These are phyloP conservation scores for Eulemur rufifrons DNA, from an alignment of 2,113 vertebrate species.

Conservation along the genomic window DNA sequence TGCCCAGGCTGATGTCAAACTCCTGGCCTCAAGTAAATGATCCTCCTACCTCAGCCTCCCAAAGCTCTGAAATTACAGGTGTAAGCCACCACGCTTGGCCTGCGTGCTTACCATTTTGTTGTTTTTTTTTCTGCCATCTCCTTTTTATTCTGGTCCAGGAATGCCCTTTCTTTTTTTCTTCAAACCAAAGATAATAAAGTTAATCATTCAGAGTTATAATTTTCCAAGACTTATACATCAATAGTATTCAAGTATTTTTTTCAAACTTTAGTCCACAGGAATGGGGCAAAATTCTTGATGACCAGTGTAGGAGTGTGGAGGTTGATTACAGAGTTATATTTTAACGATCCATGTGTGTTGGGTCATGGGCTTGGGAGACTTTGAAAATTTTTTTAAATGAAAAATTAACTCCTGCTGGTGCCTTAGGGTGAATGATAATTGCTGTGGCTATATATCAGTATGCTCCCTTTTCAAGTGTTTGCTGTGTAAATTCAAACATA, in stretches of 20 bases:
- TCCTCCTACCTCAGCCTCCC: too few species aligned
- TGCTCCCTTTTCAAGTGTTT: neutral
- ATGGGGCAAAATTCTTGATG: neutral
- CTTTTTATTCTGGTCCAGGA: neutral
- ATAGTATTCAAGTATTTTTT: neutral
- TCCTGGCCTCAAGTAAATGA: too few species aligned
- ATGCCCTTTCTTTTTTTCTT: conserved; percentile 52
- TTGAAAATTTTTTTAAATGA: neutral
- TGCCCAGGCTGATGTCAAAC: too few species aligned
- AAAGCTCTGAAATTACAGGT: too few species aligned
- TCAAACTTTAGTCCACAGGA: neutral
- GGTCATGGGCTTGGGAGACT: neutral
- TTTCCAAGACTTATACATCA: neutral
- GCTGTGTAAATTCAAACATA: neutral
- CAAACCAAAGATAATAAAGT: conserved; percentile 16
- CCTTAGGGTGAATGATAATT: neutral
- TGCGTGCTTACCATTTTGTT: neutral
- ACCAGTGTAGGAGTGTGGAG: neutral
- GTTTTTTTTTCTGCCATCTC: accelerated
- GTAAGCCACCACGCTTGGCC: too few species aligned
- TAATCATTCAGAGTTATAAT: neutral
- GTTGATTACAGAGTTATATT: neutral
- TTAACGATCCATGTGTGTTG: neutral
- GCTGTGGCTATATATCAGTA: too few species aligned
- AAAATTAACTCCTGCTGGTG: neutral